Evolutionary conservation across 2,888 invertebrate species (phyloP).

Genomic region (Camptogramma bilineatum): DNA sequence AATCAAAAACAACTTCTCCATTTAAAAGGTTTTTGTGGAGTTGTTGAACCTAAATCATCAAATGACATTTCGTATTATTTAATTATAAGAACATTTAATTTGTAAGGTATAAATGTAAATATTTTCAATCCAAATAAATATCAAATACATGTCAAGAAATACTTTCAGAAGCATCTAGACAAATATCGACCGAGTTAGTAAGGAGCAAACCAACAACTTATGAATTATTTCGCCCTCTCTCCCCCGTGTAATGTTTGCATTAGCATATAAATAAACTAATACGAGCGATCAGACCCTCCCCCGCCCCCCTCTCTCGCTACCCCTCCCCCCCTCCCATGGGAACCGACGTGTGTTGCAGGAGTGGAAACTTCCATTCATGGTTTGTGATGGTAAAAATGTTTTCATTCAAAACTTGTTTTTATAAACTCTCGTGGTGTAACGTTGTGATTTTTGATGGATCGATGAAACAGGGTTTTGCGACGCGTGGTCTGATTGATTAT

Average conservation of each 20-base stretch:
- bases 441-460: background rate
- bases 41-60: no score
- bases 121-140: no score
- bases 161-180: background rate
- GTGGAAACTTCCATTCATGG: conserved; percentile 13
- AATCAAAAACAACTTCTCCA: no score
- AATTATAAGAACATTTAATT: no score
- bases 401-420: conserved; percentile 19
- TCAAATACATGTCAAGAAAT: no score
- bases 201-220: conserved; percentile 11
- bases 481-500: no score
- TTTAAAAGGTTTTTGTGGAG: no score
- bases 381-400: conserved; percentile 14
- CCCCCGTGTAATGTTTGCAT: conserved; percentile 36
- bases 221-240: conserved; percentile 20
- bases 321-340: conserved; percentile 42
- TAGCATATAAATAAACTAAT: conserved; percentile 46
- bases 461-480: background rate
- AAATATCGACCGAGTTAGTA: conserved; percentile 3
- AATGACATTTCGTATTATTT: no score
- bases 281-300: conserved; percentile 34
- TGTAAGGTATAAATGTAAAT: no score
- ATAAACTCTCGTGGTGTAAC: background rate
- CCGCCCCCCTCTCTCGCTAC: conserved; percentile 38
- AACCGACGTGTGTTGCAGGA: conserved; percentile 32